phyloP scores from a whole-genome alignment of 2,888 invertebrate genomes.

The Antitype chi region DNA sequence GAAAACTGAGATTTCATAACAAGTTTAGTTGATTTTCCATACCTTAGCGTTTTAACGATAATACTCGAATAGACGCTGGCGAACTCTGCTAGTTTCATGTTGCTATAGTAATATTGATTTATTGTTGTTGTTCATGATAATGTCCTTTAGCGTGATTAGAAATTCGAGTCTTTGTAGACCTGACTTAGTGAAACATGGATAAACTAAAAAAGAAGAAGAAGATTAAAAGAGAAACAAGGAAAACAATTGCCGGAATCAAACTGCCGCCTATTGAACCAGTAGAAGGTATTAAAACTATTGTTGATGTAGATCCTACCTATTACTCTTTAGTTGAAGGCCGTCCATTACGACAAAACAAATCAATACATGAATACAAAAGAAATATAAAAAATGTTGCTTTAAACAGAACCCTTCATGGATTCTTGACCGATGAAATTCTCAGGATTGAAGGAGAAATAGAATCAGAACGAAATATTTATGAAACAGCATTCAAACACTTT shows the following conservation, averaged over 20 bases:
- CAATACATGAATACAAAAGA: slow-evolving; percentile 89
- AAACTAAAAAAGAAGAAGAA: slow-evolving; percentile 71
- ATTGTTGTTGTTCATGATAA: slow-evolving; percentile 17
- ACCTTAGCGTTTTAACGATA: slow-evolving; percentile 33
- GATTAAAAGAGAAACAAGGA: slow-evolving; percentile 74
- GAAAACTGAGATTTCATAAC: slow-evolving; percentile 7
- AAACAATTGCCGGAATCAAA: slow-evolving; percentile 80
- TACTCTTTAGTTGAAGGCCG: slow-evolving; percentile 91
- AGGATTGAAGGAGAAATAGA: slow-evolving; percentile 85
- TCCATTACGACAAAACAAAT: slow-evolving; percentile 90
- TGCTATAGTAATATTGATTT: slow-evolving; percentile 82
- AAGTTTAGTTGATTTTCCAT: slow-evolving; percentile 6
- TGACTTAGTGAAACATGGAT: slow-evolving; percentile 53
- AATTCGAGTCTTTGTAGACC: slow-evolving; percentile 10
- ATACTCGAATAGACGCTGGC: background rate
- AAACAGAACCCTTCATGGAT: slow-evolving; percentile 82
- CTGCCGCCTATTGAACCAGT: slow-evolving; percentile 82
- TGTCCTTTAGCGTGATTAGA: slow-evolving; percentile 15
- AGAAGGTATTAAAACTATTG: slow-evolving; percentile 86
- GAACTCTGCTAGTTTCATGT: slow-evolving; percentile 59
- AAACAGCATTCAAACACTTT: slow-evolving; percentile 82
- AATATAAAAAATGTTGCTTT: slow-evolving; percentile 86
- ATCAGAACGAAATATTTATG: slow-evolving; percentile 81
- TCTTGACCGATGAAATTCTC: slow-evolving; percentile 84
- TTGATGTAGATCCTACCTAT: slow-evolving; percentile 92